phyloP scores from a whole-genome alignment of 2,113 vertebrate species.

The Lethenteron camtschaticum region DNA sequence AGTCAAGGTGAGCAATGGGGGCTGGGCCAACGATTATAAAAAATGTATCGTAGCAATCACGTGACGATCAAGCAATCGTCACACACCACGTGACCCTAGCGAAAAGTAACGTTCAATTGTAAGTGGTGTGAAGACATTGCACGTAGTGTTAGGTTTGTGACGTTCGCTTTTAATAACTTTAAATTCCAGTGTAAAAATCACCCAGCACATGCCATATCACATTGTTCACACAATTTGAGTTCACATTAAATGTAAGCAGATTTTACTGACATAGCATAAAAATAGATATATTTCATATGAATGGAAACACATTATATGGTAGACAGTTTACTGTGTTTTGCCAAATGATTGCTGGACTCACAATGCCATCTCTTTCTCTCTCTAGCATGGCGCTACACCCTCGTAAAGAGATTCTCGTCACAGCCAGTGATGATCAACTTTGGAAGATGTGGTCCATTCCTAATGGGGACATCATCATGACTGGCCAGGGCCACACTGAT shows the following conservation, averaged over 20 bases:
- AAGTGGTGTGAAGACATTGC: too few species aligned
- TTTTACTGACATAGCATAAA: neutral
- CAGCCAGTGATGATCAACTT: conserved; percentile 26
- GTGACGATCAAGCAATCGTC: too few species aligned
- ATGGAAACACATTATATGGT: neutral
- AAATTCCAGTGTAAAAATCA: too few species aligned
- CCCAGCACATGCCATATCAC: too few species aligned
- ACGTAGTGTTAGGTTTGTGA: too few species aligned
- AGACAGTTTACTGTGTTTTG: neutral
- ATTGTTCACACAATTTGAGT: too few species aligned
- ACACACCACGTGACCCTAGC: too few species aligned
- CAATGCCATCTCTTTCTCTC: neutral
- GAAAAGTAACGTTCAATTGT: too few species aligned
- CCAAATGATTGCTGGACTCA: neutral
- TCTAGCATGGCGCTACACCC: conserved; percentile 27
- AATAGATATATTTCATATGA: neutral
- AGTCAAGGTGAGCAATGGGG: neutral
- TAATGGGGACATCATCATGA: conserved; percentile 25
- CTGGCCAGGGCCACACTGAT: conserved; percentile 33
- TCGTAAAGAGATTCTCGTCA: conserved; percentile 20
- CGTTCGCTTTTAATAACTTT: too few species aligned
- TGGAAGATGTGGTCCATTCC: conserved; percentile 37
- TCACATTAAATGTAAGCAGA: too few species aligned
- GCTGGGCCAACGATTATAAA: neutral
- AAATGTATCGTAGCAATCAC: too few species aligned